Base-by-base conservation (phyloP, 1,140 invertebrate species). In the Eupristina koningsbergeri region DNA sequence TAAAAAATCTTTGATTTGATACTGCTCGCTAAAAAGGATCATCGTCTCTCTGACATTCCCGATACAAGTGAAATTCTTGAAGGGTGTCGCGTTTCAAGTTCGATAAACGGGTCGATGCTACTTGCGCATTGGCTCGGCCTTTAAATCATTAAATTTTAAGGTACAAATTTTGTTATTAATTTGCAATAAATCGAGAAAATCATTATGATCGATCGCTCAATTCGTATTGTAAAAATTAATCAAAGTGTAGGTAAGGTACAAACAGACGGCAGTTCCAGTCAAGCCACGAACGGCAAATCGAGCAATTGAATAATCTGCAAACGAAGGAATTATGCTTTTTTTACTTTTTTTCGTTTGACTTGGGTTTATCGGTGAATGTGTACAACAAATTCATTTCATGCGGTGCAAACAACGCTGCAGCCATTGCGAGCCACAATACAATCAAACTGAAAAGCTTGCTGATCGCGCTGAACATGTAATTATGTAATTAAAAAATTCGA, bases 1-100 rank as follows among this genome's bases (percentile, higher is more conserved):
- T 85, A 85, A 85, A 85, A 85, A 85, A 85, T 81, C 79, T 85
- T 85, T 85, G 84, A 85, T 85, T 85, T 76, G 58, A 85, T 34
- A 85, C 71, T 85, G 84, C 84, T 81, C 84, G 84, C 79, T 85
- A 81, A 85, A 81, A 77, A 75, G 77, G 53, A 76, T 74, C 63
- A 64, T 84, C 81, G 34, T 78, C 36, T 34, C 45, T 71, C 17
- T 36, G 45, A 81, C 71, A 50, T 39, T 47, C 0, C 19, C 8
- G 36, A 39, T 36, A 34, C 71, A 34, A 5, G 17, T 17, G 53
- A 64, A 26, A 80, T 74, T 50, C 80, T 29, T 34, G 15, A 45
- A 9, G 75, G 41, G 0, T 11, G 7, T 15, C 17, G 11, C 8
- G 1, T 61, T 41, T 53, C 11, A 45, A 61, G 15, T 22, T 63